phyloP scores from a whole-genome alignment of 2,888 invertebrate species.

The Spilosoma lubricipeda region DNA sequence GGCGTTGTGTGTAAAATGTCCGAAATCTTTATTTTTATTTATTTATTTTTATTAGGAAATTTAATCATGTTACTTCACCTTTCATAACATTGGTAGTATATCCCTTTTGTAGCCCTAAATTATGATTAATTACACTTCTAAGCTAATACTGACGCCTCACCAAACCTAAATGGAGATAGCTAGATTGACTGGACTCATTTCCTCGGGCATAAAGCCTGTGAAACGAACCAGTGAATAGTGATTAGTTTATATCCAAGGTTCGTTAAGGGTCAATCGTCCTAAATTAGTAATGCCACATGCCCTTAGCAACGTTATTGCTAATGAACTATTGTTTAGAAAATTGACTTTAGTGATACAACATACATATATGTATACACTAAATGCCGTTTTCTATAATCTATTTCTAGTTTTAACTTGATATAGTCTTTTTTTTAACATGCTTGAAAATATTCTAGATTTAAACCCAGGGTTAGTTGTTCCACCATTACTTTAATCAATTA shows the following conservation, averaged over 20 bases:
- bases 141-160: constrained; percentile 4
- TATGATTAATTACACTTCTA: constrained; percentile 15
- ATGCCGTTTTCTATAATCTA: no score
- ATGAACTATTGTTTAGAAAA: background rate
- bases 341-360: background rate
- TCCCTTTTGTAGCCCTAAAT: constrained; percentile 5
- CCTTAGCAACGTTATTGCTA: background rate
- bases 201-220: background rate
- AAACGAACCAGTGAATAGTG: background rate
- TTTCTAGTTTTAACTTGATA: no score
- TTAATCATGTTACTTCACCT: background rate
- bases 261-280: background rate
- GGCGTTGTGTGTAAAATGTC: no score
- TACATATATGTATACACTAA: no score
- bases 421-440: no score
- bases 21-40: no score
- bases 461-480: no score
- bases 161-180: constrained; percentile 7
- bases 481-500: no score
- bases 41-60: no score
- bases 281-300: background rate
- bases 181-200: background rate
- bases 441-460: no score
- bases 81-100: background rate
- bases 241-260: background rate